A percentile compares a stretch with the other conserved stretches of the same genome.
Evolutionary conservation across 2,888 invertebrate genomes (phyloP).

Genomic region (Coleophora deauratella): DNA sequence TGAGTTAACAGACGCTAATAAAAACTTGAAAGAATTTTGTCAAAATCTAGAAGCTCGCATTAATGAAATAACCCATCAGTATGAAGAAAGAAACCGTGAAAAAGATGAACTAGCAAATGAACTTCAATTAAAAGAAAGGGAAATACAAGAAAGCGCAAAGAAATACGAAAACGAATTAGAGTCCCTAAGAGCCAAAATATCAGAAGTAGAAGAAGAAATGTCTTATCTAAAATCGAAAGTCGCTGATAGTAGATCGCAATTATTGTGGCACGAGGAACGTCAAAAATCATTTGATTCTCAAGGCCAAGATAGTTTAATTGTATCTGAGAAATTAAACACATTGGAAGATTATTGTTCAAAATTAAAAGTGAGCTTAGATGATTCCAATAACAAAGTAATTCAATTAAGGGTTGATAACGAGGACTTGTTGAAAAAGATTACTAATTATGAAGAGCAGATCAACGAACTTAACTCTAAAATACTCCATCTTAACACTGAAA

Average conservation of each 20-base stretch:
- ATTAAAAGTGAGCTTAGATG: conserved; percentile 39
- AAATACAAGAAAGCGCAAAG: conserved; percentile 15
- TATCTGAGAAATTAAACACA: conserved; percentile 30
- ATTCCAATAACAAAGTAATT: conserved; percentile 50
- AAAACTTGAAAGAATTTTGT: conserved; percentile 25
- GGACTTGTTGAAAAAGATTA: conserved; percentile 24
- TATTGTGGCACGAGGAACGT: conserved; percentile 24
- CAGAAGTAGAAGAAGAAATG: conserved; percentile 24
- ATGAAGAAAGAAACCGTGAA: conserved; percentile 26
- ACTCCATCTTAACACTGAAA: conserved; percentile 52
- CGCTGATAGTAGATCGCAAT: conserved; percentile 25
- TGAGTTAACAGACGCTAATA: conserved; percentile 26
- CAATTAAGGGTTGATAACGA: conserved; percentile 35
- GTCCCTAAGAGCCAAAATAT: conserved; percentile 16
- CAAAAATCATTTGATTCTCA: conserved; percentile 16
- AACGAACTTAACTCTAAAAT: conserved; percentile 44
- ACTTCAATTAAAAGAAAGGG: conserved; percentile 20
- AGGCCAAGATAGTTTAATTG: conserved; percentile 18
- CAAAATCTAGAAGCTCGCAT: conserved; percentile 25
- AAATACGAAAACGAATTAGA: conserved; percentile 29
- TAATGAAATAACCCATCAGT: conserved; percentile 25
- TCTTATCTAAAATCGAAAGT: conserved; percentile 33
- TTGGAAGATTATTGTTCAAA: conserved; percentile 41
- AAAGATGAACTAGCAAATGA: conserved; percentile 32
- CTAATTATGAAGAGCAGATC: conserved; percentile 33